These are phyloP conservation scores for Anthophora plumipes DNA, from an alignment of 2,888 invertebrate species.

Conservation along the genomic window DNA sequence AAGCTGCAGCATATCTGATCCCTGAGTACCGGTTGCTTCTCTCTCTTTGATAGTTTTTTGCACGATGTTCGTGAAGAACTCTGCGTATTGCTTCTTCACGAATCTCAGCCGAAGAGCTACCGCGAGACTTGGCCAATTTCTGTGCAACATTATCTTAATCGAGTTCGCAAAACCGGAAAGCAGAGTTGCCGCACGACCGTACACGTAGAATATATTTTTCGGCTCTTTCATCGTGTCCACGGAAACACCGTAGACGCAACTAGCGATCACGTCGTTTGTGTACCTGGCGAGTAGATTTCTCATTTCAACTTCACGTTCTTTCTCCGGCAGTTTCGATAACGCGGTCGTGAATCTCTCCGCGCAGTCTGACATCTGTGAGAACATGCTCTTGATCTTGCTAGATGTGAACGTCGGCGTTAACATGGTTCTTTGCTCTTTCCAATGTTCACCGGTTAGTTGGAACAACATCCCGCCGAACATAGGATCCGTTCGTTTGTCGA, in stretches of 20 bases:
- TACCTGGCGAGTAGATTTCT: constrained; percentile 77
- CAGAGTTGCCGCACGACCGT: constrained; percentile 63
- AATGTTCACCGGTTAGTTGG: constrained; percentile 82
- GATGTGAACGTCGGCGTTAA: constrained; percentile 86
- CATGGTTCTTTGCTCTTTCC: constrained; percentile 85
- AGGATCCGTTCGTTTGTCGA: constrained; percentile 39
- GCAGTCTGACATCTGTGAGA: constrained; percentile 68
- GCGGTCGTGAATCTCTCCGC: constrained; percentile 23
- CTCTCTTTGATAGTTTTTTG: constrained; percentile 62
- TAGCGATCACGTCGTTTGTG: constrained; percentile 78
- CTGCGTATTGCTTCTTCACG: background rate
- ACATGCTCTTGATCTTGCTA: constrained; percentile 86
- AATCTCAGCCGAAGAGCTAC: constrained; percentile 55
- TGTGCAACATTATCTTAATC: background rate
- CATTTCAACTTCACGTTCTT: constrained; percentile 68
- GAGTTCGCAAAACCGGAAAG: background rate
- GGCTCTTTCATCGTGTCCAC: constrained; percentile 77
- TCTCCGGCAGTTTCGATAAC: constrained; percentile 3
- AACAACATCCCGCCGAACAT: constrained; percentile 71
- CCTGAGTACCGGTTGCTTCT: constrained; percentile 68
- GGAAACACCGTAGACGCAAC: constrained; percentile 75
- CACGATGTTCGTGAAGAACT: constrained; percentile 69
- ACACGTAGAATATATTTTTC: constrained; percentile 75
- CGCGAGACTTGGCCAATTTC: constrained; percentile 27
- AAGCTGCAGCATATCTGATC: constrained; percentile 87